A percentile compares a stretch with the other conserved stretches of the same genome.
These are phyloP conservation scores for Polyodon spathula DNA, from an alignment of 2,113 vertebrate genomes.

Conservation along the genomic window DNA sequence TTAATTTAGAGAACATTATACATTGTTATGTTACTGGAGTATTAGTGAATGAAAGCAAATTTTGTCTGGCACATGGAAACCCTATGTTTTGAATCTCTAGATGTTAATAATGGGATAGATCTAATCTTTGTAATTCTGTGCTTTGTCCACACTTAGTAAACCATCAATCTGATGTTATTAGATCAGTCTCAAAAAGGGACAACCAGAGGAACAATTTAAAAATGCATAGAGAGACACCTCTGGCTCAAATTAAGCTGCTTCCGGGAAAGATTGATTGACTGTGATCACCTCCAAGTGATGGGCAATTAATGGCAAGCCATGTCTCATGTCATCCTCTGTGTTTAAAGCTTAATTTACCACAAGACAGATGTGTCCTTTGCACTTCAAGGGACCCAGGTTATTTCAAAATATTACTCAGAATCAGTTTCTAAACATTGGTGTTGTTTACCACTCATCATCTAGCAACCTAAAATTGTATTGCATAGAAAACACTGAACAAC, in stretches of 20 bases:
- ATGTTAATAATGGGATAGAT: background rate
- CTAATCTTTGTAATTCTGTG: background rate
- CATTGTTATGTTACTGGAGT: too few relatives aligned
- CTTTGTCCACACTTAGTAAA: background rate
- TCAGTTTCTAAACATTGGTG: background rate
- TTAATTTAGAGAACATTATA: too few relatives aligned
- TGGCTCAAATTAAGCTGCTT: background rate
- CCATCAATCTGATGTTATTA: background rate
- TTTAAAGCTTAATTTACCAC: background rate
- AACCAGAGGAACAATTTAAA: background rate
- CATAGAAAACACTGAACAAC: too few relatives aligned
- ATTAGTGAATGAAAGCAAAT: too few relatives aligned
- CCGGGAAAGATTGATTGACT: slow-evolving; percentile 1
- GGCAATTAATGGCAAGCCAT: slow-evolving; percentile 2
- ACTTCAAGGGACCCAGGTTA: background rate
- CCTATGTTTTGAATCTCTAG: background rate
- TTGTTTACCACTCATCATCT: too few relatives aligned
- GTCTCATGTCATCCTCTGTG: background rate
- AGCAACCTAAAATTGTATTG: too few relatives aligned
- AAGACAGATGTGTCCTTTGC: slow-evolving; percentile 1
- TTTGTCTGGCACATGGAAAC: background rate
- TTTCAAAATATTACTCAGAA: background rate
- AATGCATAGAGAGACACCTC: background rate
- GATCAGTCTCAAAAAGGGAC: background rate
- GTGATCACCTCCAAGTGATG: background rate